Base-by-base conservation (phyloP, 2,888 invertebrate species). In the Eupsilia transversa region DNA sequence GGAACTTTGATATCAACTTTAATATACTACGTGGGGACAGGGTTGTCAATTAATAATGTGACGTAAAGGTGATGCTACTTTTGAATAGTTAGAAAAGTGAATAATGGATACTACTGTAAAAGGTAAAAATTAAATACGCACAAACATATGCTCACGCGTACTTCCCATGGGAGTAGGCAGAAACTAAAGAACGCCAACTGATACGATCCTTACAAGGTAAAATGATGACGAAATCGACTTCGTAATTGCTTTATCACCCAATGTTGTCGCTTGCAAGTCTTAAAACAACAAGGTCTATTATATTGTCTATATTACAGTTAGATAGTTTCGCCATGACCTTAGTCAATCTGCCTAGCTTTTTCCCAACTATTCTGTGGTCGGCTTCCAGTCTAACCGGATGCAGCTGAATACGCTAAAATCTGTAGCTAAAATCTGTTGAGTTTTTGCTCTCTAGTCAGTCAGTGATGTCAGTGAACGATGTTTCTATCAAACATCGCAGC, bases 1-100 rank as follows among this genome's bases (percentile, higher is more conserved):
- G 35, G 64, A 61, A 71, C 69, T 73, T 78, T 60, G 59, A 52
- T 83, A 65, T 69, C 30, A 59, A 60, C 56, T 61, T 73, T 70
- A 75, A 82, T 83, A 74, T 59, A 79, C 59, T 41, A 56, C 49
- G 7, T 49, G 52, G 9, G 23, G 4, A 33, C 35, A 83, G 86
- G 83, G 86, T 56, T 83, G 70, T 35, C 63, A 30, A 38, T 49
- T 54, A 20, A 41, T 54, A 3, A 35, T 43, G 57, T 30, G 4
- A n/a, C 6, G 54, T 38, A 10, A n/a, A 43, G 0, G 10, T 0
- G n/a, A 4, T 23, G 1, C 14, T 12, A 27, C 10, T 33, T 63
- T 68, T 41, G 12, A 7, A 12, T 5, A 52, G 4, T 1, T 14
- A 49, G n/a, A n/a, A n/a, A n/a, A n/a, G 5, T 67, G 3, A 43